phyloP scores from a whole-genome alignment of 2,113 vertebrate species.

The Sterrhoptilus dennistouni region DNA sequence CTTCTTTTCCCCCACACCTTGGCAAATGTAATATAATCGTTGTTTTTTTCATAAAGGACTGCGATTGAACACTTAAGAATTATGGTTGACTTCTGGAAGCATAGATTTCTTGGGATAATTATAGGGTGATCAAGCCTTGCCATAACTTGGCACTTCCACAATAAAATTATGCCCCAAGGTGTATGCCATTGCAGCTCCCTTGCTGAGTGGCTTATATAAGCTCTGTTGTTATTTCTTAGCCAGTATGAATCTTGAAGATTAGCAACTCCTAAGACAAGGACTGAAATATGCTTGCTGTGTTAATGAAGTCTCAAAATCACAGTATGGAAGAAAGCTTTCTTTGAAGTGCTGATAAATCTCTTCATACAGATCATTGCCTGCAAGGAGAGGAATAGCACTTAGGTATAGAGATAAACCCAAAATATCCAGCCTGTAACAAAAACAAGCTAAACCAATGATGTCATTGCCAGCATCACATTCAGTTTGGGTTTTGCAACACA shows the following conservation, averaged over 20 bases:
- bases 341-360: background rate
- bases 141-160: background rate
- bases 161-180: background rate
- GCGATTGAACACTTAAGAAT: fast-evolving
- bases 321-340: background rate
- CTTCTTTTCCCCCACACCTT: background rate
- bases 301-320: slow-evolving; percentile 9
- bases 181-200: background rate
- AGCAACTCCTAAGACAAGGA: background rate
- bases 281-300: background rate
- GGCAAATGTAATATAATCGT: background rate
- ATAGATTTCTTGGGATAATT: background rate
- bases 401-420: background rate
- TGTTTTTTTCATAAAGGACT: background rate
- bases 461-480: background rate
- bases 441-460: background rate
- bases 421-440: background rate
- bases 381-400: background rate
- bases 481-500: background rate
- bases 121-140: background rate
- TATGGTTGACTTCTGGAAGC: background rate
- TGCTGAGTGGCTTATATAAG: background rate
- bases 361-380: background rate
- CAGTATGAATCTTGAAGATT: background rate
- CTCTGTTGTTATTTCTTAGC: background rate